phyloP scores from a whole-genome alignment of 1,140 invertebrate genomes.

The Pseudoatta argentina region DNA sequence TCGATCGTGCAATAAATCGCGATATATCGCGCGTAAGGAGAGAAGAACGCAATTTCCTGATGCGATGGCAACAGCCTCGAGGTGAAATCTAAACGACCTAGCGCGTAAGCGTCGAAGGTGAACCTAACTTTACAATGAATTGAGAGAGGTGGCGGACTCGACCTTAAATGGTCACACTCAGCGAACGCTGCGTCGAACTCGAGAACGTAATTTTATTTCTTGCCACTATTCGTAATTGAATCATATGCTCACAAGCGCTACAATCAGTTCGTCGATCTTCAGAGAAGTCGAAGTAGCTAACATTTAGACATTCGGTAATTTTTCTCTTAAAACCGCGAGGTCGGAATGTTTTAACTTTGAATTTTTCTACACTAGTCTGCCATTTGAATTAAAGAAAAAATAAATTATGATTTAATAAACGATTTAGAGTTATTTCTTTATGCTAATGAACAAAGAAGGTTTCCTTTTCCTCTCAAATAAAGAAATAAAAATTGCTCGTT shows the following conservation, averaged over 20 bases:
- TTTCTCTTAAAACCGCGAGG: background rate
- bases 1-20: slow-evolving; percentile 31
- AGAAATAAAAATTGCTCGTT: background rate
- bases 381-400: background rate
- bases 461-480: background rate
- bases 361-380: background rate
- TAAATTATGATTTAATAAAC: background rate
- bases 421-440: background rate
- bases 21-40: slow-evolving; percentile 17
- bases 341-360: background rate
- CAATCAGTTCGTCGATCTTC: slow-evolving; percentile 2
- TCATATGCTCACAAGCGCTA: background rate
- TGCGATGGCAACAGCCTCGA: slow-evolving; percentile 9
- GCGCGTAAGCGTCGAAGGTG: slow-evolving; percentile 63
- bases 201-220: slow-evolving; percentile 71
- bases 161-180: slow-evolving; percentile 81
- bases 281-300: background rate
- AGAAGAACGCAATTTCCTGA: slow-evolving; percentile 58
- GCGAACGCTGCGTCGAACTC: slow-evolving; percentile 56
- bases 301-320: background rate
- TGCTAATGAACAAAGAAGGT: background rate
- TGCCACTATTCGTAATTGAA: slow-evolving; percentile 64
- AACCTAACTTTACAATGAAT: slow-evolving; percentile 66
- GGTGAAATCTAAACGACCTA: slow-evolving; percentile 25
- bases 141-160: slow-evolving; percentile 65